Conservation (phyloP, 2,113 vertebrate species). For the Pleuronectes platessa region DNA sequence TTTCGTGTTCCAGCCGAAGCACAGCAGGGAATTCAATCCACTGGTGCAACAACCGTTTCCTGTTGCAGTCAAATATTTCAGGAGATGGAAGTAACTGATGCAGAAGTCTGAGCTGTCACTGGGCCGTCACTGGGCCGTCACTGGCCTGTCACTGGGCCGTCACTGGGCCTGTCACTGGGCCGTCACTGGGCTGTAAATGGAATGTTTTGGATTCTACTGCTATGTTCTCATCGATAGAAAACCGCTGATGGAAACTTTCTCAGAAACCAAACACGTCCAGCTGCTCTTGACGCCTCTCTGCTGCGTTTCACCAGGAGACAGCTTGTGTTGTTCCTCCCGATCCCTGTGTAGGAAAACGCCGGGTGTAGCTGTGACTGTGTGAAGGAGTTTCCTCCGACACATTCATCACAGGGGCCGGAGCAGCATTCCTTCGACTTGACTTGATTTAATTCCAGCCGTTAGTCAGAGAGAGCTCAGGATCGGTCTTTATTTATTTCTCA, state of each 20-base stretch:
- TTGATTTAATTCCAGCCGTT: conserved; percentile 30
- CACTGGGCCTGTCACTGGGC: too few species aligned
- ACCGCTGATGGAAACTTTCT: background rate
- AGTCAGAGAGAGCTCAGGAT: conserved; percentile 1
- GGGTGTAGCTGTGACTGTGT: conserved; percentile 7
- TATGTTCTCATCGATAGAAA: too few species aligned
- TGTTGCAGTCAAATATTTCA: too few species aligned
- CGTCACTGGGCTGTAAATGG: too few species aligned
- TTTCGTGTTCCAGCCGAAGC: too few species aligned
- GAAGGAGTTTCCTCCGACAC: conserved; percentile 41
- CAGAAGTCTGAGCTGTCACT: too few species aligned
- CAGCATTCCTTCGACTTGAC: conserved; percentile 49
- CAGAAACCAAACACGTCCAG: conserved; percentile 8
- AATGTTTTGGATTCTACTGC: too few species aligned
- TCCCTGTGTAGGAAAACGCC: conserved; percentile 20
- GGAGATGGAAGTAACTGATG: too few species aligned
- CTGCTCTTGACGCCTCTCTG: background rate
- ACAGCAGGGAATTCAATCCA: too few species aligned
- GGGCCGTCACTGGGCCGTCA: too few species aligned
- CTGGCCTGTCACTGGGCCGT: too few species aligned
- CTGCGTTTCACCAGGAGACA: background rate
- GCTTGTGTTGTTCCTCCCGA: background rate
- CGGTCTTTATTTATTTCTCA: background rate
- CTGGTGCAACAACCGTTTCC: too few species aligned
- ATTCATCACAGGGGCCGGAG: conserved; percentile 40